A percentile compares a stretch with the other conserved stretches of the same genome.
Evolutionary conservation across 2,113 vertebrate genomes (phyloP).

Genomic region (Petrocephalus zakoni): DNA sequence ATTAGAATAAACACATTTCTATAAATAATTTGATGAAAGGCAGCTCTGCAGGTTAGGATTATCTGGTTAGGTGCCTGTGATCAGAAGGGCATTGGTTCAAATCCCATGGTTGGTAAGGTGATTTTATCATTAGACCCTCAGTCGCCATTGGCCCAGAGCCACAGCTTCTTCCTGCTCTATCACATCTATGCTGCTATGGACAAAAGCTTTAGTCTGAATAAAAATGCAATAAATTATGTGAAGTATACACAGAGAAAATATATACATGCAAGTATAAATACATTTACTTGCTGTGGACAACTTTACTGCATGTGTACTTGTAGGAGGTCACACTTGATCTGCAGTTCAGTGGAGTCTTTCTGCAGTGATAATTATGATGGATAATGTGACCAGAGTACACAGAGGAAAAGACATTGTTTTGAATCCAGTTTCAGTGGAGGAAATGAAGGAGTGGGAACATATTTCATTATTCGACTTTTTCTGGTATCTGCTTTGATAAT

Average conservation of each 20-base stretch:
- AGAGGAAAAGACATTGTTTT: neutral
- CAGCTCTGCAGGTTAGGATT: neutral
- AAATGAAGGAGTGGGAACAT: too few species aligned
- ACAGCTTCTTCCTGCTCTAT: neutral
- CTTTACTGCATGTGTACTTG: neutral
- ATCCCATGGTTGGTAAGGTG: neutral
- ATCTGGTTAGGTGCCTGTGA: neutral
- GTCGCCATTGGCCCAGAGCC: neutral
- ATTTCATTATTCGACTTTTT: too few species aligned
- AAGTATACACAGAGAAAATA: neutral
- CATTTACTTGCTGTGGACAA: neutral
- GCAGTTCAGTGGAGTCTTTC: neutral
- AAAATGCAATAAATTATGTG: neutral
- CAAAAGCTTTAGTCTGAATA: neutral
- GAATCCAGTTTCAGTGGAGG: neutral
- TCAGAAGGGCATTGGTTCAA: neutral
- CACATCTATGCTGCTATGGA: neutral
- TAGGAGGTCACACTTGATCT: neutral
- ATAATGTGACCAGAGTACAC: neutral
- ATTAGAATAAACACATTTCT: neutral
- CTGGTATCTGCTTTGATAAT: neutral
- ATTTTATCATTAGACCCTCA: neutral
- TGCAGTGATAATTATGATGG: neutral
- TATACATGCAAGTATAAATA: neutral
- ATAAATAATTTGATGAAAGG: neutral